Evolutionary conservation across 2,113 vertebrate genomes (phyloP), one percentile per base, ranked within the genome.

Genomic region (Calyptommatus sinebrachiatus): DNA sequence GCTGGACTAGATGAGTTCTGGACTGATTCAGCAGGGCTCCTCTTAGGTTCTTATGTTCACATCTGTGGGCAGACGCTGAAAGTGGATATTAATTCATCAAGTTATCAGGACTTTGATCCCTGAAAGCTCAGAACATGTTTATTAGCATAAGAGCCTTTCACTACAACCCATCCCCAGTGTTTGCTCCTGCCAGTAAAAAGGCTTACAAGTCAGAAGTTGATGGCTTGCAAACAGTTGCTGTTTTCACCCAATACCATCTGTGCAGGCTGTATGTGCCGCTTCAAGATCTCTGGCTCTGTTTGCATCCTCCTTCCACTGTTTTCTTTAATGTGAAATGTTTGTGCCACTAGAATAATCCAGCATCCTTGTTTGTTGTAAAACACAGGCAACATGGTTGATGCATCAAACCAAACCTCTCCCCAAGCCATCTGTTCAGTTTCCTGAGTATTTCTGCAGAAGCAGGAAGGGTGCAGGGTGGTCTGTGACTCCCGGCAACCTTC

Each of bases 341-440:
- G 88, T 83, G 85, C 81, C 84, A 78, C 89, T 77, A 69, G 85
- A 89, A 93, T 91, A 88, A 85, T 86, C 79, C 90, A 86, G 83
- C 91, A 85, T 84, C 86, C 82, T 8, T 14, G 87, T 91, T 92
- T 91, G 91, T 89, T 76, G 66, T 90, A 89, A 61, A 74, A 91
- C 91, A 93, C 87, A 91, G 50, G 88, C 45, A 88, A 88, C 85
- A 80, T 80, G 90, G 89, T 87, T 92, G 89, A 87, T 86, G 90
- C 86, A 77, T 79, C 82, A 86, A 88, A 84, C 21, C 57, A 50
- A 24, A 26, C 35, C 29, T 8, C 12, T 29, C 63, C 41, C 48
- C 16, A 45, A 83, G 21, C 92, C 91, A 93, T 93, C 92, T 93
- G 92, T 87, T 93, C 87, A 0, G 87, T 87, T 90, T 88, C 78